Evolutionary conservation across 2,888 invertebrate species (phyloP).

Genomic region (Uropetala carovei): DNA sequence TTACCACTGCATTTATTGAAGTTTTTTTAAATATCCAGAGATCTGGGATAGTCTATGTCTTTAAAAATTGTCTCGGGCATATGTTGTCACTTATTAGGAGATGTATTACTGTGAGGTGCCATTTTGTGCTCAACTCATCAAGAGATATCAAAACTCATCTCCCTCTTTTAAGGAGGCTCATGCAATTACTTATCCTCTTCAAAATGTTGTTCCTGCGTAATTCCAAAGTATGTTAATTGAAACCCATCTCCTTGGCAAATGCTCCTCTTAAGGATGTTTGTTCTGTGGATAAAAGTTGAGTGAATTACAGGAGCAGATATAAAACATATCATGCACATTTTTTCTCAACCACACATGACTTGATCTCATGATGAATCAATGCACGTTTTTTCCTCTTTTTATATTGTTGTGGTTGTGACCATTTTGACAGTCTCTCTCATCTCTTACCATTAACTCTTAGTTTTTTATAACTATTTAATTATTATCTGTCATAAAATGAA

Average conservation of each 20-base stretch:
- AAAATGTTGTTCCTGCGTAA: conserved; percentile 6
- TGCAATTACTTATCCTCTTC: neutral
- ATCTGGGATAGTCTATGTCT: neutral
- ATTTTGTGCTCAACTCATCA: neutral
- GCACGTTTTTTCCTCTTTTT: conserved; percentile 56
- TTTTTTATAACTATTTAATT: neutral
- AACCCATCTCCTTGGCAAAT: neutral
- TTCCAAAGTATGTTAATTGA: neutral
- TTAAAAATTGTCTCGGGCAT: neutral
- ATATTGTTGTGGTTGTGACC: conserved; percentile 55
- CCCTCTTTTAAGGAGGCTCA: neutral
- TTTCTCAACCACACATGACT: conserved; percentile 37
- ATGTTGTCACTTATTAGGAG: neutral
- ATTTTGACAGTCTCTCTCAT: conserved; percentile 23
- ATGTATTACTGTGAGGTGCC: conserved; percentile 17
- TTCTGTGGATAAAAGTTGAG: neutral
- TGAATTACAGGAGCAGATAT: conserved; percentile 36
- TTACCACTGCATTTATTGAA: neutral
- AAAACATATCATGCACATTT: conserved; percentile 57
- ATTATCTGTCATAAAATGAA: conserved; percentile 15
- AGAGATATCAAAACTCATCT: neutral
- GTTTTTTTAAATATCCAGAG: neutral
- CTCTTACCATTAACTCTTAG: conserved; percentile 5
- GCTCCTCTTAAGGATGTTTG: neutral
- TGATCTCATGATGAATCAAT: conserved; percentile 58